Base-by-base conservation (phyloP, 2,113 vertebrate genomes). In the Coreoperca whiteheadi region DNA sequence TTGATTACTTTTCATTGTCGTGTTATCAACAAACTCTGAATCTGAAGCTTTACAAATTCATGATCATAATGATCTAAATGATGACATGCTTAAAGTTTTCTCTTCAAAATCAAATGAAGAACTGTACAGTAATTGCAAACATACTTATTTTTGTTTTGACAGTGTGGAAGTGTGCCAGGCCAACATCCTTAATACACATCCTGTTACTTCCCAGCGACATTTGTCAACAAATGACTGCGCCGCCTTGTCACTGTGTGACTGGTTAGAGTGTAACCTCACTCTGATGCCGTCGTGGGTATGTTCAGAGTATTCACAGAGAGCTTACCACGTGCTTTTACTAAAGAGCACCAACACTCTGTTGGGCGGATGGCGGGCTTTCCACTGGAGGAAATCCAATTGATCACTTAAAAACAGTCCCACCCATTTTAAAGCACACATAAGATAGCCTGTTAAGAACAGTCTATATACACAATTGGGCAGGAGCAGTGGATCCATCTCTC, bases 151-250 rank as follows among this genome's bases (percentile, higher is more conserved):
- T 34, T 1, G 9, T 64, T 85, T 54, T 75, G 16, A 12, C 12
- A 51, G 16, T 16, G 20, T 91, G 82, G 77, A 79, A 28, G 6
- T 8, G 43, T 78, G 80, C 77, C 90, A 88, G 54, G 9, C n/a
- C 51, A 61, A 71, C 83, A 93, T 95, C 94, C 93, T 93, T 82
- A 64, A 89, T 6, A 54, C 23, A 87, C 92, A 95, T 95, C 94
- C 94, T 95, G 94, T 88, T 93, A 71, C 60, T 76, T 74, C 54
- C 6, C 39, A 20, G 66, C 48, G 57, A 75, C 87, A 86, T 78
- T 50, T 72, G 59, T 83, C 74, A 92, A 77, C 76, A 77, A 28
- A 56, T 60, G 46, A 2, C 48, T 63, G 60, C n/a, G 20, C 28
- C 12, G 0, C 37, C 69, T 81, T 66, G 79, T 76, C 34, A 74